Percentiles rank a stretch among this genome's conserved stretches.
phyloP scores from a whole-genome alignment of 2,113 vertebrate genomes.

The Potamarius usumacintae region DNA sequence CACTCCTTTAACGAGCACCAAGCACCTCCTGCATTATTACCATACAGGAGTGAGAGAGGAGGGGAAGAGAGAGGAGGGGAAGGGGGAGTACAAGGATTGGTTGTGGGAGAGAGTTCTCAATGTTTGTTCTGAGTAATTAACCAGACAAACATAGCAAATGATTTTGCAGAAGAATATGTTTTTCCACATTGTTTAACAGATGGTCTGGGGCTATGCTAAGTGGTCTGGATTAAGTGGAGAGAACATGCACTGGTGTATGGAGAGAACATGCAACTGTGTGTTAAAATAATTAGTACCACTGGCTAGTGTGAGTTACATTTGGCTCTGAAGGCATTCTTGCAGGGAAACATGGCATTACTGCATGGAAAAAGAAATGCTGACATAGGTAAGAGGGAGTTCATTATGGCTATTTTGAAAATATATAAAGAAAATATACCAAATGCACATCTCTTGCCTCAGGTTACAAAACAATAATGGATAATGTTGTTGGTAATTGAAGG shows the following conservation, averaged over 20 bases:
- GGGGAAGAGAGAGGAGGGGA: background rate
- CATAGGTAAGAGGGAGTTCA: background rate
- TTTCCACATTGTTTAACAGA: conserved; percentile 25
- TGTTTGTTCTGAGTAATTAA: conserved; percentile 44
- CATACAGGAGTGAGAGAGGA: background rate
- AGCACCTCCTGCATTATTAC: conserved; percentile 13
- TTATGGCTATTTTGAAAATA: background rate
- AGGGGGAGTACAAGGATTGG: background rate
- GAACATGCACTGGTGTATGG: background rate
- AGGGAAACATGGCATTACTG: background rate
- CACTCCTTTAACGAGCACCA: background rate
- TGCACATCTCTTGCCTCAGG: background rate
- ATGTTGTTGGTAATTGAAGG: background rate
- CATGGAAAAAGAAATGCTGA: background rate
- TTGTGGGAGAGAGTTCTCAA: background rate
- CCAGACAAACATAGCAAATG: conserved; percentile 16
- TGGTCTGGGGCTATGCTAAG: conserved; percentile 9
- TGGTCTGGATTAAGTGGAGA: background rate
- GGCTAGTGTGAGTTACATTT: background rate
- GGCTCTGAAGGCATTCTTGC: background rate
- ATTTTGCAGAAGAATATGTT: background rate
- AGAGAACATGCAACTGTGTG: background rate
- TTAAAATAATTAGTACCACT: conserved; percentile 17
- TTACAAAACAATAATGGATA: background rate
- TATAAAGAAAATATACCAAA: background rate